Evolutionary conservation across 92 coral and sea anemone genomes (phyloP), one percentile per base, ranked within the genome.

Genomic region (Blastomussa wellsi): DNA sequence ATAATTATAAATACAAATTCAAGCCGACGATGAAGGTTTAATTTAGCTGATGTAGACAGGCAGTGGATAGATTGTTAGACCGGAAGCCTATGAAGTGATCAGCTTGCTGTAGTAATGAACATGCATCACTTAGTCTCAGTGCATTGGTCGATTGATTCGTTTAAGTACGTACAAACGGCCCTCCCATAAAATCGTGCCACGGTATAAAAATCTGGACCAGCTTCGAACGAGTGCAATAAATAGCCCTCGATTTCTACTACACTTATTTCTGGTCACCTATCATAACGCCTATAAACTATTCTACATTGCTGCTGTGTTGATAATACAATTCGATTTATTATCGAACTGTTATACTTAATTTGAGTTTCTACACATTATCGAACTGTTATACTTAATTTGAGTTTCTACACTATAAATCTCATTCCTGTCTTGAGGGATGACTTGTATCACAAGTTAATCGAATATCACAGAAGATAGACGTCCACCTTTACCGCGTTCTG

Each of bases 221-320:
- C 29, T 57, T 1, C 65, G 26, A 57, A 57, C 24, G 37, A 71
- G 75, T 37, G 75, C 75, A 17, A 3, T 7, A 8, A 22, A 9
- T 3, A 39, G 10, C 15, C 48, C 48, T 19, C 11, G 2, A 7
- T 28, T 9, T 42, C 53, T 13, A 74, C 57, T 74, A 26, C 17
- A 26, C 5, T 74, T 26, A 47, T 74, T 72, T 74, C 36, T 28
- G 79, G 60, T 28, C 79, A 17, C n/a, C 60, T 60, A 60, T n/a
- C n/a, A n/a, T n/a, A n/a, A n/a, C n/a, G n/a, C n/a, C 72, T 60
- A 79, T 17, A 79, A 60, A 39, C 55, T 38, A 79, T 79, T n/a
- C 53, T 60, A 41, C 73, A 79, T 26, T 14, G 38, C 22, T 28
- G 37, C 37, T 26, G 68, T 28, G 68, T 62, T 22, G 65, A 60